Base-by-base conservation (phyloP, 2,888 invertebrate species). In the Autographa pulchrina region DNA sequence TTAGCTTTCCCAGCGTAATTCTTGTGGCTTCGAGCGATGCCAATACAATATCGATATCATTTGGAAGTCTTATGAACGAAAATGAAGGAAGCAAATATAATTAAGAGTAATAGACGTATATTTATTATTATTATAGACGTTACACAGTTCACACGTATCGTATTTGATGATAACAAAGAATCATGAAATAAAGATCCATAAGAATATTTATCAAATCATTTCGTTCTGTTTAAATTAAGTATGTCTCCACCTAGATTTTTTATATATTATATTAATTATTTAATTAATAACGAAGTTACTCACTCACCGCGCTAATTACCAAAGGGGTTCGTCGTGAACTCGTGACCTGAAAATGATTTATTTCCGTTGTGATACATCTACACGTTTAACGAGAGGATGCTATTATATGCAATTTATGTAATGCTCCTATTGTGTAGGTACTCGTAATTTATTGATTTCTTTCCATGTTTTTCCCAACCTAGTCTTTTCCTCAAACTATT, bases 51-150 rank as follows among this genome's bases (percentile, higher is more conserved):
- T 31, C 25, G 20, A 66, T 70, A 78, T 32, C 31, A 59, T 20
- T 32, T 5, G 35, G 18, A 72, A 59, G 31, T 43, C 20, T 16
- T 64, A 64, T 16, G 32, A 52, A 52, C 13, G 25, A 60, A 66
- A 70, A 61, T 75, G n/a, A 52, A 62, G 31, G 31, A 38, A 56
- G 58, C 56, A 65, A 65, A 62, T 60, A 61, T 64, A n/a, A 41
- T 56, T 20, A 54, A 14, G 14, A 52, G 9, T 56, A 68, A 43
- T 61, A 56, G 54, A 48, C n/a, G 3, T 16, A 48, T 6, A 4
- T 7, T n/a, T 41, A 41, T 13, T 41, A 41, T n/a, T 48, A n/a
- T 48, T n/a, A 48, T 48, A n/a, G 5, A n/a, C 48, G n/a, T 48
- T 7, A 48, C n/a, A n/a, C n/a, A 41, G 13, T 41, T 41, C 13